Evolutionary conservation across 2,888 invertebrate genomes (phyloP), one percentile per base, ranked within the genome.

Genomic region (Lymantria monacha): DNA sequence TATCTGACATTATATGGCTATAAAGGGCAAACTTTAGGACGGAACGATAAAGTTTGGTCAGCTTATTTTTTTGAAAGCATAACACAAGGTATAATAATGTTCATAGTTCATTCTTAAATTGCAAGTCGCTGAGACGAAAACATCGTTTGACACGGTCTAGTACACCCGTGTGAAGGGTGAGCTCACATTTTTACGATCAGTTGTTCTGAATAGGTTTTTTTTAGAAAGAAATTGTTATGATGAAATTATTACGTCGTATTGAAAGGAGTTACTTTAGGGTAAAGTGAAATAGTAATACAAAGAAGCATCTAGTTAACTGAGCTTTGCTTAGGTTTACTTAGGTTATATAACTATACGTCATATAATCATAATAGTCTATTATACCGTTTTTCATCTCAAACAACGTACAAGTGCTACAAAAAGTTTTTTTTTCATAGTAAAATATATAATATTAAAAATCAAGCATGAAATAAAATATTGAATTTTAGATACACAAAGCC

Each of bases 21-120:
- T 85, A 83, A 83, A 79, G 59, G 65, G 58, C 55, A 72, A 85
- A 83, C 71, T 80, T 84, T 65, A 61, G 56, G 63, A 71, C 60
- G 69, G 58, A 68, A 59, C 59, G 61, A 48, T 48, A 61, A 68
- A 57, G 63, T 57, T 60, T 57, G 61, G 63, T 66, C 69, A 75
- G 72, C 61, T 57, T 64, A 75, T 79, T 73, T 70, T n/a, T 74
- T 60, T 65, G 61, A 67, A 61, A 58, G 55, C 59, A 58, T 62
- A 65, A 69, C 65, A 67, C 59, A 63, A 53, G 55, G 65, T 72
- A 63, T 59, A 44, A 40, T 30, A 37, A 44, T 47, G 42, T 50
- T 56, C 42, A 30, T 9, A 44, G 55, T 58, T 66, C 56, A 51
- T 41, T 57, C 57, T 50, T 50, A 55, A 59, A 61, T 68, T 57